Evolutionary conservation across 2,113 vertebrate genomes (phyloP).

Genomic region (Chamaetylas fuelleborni): DNA sequence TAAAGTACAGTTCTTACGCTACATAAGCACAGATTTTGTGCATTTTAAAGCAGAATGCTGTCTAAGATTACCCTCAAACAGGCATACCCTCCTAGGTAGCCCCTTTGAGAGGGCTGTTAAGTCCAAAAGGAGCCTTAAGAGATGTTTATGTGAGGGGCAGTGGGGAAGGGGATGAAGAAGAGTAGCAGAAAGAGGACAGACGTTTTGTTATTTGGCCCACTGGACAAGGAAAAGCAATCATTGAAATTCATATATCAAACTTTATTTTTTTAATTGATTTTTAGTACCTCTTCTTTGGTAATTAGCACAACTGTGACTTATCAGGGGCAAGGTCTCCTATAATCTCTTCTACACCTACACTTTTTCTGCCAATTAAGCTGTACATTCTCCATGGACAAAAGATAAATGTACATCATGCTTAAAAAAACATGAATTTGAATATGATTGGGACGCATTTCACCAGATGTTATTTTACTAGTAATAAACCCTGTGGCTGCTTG

Average conservation of each 20-base stretch:
- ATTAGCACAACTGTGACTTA: no score
- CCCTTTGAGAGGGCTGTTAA: not conserved
- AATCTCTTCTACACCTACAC: no score
- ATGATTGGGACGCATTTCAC: not conserved
- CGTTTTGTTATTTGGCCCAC: not conserved
- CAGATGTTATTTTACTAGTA: not conserved
- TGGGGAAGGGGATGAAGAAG: not conserved
- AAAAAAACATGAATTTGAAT: not conserved
- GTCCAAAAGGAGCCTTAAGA: not conserved
- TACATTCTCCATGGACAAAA: not conserved
- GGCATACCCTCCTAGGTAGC: not conserved
- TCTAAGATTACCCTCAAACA: conserved; percentile 3
- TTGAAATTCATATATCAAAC: not conserved
- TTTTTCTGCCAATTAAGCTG: not conserved
- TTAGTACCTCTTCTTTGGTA: no score
- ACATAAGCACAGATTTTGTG: conserved; percentile 16
- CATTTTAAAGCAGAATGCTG: conserved; percentile 22
- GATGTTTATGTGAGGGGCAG: not conserved
- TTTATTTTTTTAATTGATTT: not conserved
- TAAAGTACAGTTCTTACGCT: not conserved
- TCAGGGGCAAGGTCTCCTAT: no score
- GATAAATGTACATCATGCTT: not conserved
- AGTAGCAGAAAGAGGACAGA: not conserved
- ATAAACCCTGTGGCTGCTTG: not conserved
- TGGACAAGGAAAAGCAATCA: not conserved